Conservation (phyloP, 2,797 vertebrate species). For the Gadopsis marmoratus region DNA sequence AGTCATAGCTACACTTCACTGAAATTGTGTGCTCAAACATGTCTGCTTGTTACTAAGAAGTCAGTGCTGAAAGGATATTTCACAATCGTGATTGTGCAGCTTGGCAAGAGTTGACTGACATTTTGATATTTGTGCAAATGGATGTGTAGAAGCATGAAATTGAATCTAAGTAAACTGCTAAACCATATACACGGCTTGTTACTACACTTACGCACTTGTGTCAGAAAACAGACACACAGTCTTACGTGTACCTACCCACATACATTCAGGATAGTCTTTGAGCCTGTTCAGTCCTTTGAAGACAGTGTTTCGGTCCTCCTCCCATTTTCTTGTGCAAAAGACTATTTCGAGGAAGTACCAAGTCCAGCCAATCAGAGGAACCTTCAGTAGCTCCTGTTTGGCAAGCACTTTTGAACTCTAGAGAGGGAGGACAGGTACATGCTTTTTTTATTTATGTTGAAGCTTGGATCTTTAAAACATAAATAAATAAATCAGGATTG, state of each 20-base stretch:
- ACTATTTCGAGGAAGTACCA: slow-evolving; percentile 99
- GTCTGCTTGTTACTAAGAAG: neutral
- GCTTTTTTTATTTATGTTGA: neutral
- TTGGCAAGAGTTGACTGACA: neutral
- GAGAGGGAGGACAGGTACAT: neutral
- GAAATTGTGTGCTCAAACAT: neutral
- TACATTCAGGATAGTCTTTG: slow-evolving; percentile 94
- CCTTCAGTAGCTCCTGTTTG: slow-evolving; percentile 95
- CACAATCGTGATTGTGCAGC: slow-evolving; percentile 5
- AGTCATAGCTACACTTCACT: neutral
- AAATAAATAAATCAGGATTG: too few species aligned
- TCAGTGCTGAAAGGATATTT: neutral
- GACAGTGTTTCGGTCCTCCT: slow-evolving; percentile 94
- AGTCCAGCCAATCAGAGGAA: slow-evolving; percentile 98
- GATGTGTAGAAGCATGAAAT: neutral
- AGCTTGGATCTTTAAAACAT: neutral
- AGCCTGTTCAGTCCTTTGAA: slow-evolving; percentile 88
- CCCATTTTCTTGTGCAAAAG: slow-evolving; percentile 98
- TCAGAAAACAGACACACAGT: neutral
- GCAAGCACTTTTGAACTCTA: slow-evolving; percentile 99
- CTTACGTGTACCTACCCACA: slow-evolving; percentile 91
- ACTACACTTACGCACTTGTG: neutral
- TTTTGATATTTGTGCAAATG: neutral
- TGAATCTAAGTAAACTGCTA: neutral
- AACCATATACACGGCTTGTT: neutral